A percentile compares a stretch with the other conserved stretches of the same genome.
Evolutionary conservation across 2,113 vertebrate genomes (phyloP).

Genomic region (Crotalus helleri): DNA sequence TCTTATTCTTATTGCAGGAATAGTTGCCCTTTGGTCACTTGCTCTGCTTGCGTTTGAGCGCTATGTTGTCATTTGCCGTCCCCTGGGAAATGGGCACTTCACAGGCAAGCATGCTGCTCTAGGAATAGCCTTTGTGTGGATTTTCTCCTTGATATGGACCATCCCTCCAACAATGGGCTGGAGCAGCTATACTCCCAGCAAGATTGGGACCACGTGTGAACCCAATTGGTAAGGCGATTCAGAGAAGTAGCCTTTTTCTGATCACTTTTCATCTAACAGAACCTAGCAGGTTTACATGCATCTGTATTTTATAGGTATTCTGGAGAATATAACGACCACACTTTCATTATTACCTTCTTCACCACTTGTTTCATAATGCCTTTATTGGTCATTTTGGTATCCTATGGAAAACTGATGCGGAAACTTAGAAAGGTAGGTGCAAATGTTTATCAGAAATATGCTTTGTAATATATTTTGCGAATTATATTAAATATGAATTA

Average conservation of each 20-base stretch:
- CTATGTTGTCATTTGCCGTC: slow-evolving; percentile 82
- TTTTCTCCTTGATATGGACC: slow-evolving; percentile 87
- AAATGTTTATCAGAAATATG: background rate
- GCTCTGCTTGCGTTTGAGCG: slow-evolving; percentile 85
- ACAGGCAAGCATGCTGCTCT: slow-evolving; percentile 74
- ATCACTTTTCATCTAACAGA: background rate
- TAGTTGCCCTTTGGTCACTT: slow-evolving; percentile 87
- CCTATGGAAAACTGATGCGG: slow-evolving; percentile 82
- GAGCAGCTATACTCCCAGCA: slow-evolving; percentile 89
- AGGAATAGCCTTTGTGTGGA: slow-evolving; percentile 83
- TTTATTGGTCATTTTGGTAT: slow-evolving; percentile 80
- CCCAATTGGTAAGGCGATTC: slow-evolving; percentile 82
- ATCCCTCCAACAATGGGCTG: slow-evolving; percentile 84
- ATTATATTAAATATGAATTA: too few relatives aligned
- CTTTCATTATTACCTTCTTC: slow-evolving; percentile 84
- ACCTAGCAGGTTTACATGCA: background rate
- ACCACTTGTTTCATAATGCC: slow-evolving; percentile 83
- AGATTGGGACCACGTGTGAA: slow-evolving; percentile 91
- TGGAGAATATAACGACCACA: slow-evolving; percentile 68
- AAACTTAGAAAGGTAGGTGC: slow-evolving; percentile 82
- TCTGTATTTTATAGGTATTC: slow-evolving; percentile 77
- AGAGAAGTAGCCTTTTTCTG: background rate
- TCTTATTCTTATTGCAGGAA: slow-evolving; percentile 64
- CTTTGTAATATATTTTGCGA: background rate
- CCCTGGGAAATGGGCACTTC: slow-evolving; percentile 70